Conservation (phyloP, 2,113 vertebrate genomes). For the Scortum barcoo region DNA sequence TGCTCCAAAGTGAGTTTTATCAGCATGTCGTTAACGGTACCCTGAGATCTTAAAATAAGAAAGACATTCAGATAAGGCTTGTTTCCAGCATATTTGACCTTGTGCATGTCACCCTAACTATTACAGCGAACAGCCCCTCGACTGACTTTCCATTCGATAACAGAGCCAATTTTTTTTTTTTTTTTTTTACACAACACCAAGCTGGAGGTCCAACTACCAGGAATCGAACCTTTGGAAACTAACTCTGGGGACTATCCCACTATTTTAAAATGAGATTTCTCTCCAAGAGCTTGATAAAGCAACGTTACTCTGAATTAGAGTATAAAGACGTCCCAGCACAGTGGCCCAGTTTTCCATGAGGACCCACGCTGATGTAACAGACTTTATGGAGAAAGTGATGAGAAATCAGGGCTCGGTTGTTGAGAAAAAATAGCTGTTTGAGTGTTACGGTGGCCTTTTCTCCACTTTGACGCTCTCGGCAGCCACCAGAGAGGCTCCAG, state of each 20-base stretch:
- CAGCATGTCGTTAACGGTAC: no score
- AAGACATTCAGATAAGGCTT: neutral
- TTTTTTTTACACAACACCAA: neutral
- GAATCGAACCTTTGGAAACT: neutral
- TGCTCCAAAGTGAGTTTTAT: no score
- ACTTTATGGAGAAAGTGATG: constrained; percentile 8
- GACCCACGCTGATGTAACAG: neutral
- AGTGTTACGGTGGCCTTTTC: neutral
- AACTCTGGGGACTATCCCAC: neutral
- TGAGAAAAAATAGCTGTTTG: neutral
- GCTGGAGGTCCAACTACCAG: neutral
- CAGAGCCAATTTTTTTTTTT: neutral
- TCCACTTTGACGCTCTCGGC: neutral
- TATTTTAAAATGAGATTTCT: neutral
- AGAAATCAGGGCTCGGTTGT: neutral
- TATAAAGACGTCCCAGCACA: neutral
- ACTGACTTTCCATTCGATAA: neutral
- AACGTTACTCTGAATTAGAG: neutral
- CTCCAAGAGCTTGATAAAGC: neutral
- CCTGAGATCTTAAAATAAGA: no score
- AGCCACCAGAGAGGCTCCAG: neutral
- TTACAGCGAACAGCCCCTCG: neutral
- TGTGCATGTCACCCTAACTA: neutral
- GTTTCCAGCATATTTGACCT: neutral
- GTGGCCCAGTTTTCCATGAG: neutral